Evolutionary conservation across 2,113 vertebrate species (phyloP).

Genomic region (Triplophysa tibetana): DNA sequence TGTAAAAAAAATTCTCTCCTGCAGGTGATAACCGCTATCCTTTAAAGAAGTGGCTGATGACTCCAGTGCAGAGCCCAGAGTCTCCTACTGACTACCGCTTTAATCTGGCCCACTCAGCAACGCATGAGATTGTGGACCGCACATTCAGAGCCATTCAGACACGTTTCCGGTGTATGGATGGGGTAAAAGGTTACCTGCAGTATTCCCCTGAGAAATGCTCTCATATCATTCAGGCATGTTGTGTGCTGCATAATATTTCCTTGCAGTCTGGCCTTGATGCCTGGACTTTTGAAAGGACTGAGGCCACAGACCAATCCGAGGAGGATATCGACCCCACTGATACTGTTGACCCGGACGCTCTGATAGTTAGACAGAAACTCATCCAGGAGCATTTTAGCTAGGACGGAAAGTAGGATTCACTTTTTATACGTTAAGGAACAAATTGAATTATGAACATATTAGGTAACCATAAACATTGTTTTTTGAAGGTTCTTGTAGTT

Average conservation of each 20-base stretch:
- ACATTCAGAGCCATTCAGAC: conserved; percentile 86
- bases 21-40: conserved; percentile 86
- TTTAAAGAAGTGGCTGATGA: conserved; percentile 89
- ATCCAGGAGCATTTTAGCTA: conserved; percentile 87
- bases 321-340: conserved; percentile 80
- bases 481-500: neutral
- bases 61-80: conserved; percentile 82
- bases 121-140: conserved; percentile 86
- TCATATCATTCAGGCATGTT: conserved; percentile 92
- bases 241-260: conserved; percentile 93
- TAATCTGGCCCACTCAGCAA: conserved; percentile 86
- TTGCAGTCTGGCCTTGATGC: conserved; percentile 88
- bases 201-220: conserved; percentile 94
- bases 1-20: neutral
- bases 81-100: conserved; percentile 85
- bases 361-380: conserved; percentile 81
- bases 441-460: neutral
- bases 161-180: conserved; percentile 90
- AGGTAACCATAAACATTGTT: neutral
- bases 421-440: neutral
- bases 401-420: conserved; percentile 9
- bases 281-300: conserved; percentile 81
- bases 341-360: conserved; percentile 82
- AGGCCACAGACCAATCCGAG: conserved; percentile 78
- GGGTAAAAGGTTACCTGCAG: conserved; percentile 88